Conservation (phyloP, 2,888 invertebrate species). For the Pecten maximus region DNA sequence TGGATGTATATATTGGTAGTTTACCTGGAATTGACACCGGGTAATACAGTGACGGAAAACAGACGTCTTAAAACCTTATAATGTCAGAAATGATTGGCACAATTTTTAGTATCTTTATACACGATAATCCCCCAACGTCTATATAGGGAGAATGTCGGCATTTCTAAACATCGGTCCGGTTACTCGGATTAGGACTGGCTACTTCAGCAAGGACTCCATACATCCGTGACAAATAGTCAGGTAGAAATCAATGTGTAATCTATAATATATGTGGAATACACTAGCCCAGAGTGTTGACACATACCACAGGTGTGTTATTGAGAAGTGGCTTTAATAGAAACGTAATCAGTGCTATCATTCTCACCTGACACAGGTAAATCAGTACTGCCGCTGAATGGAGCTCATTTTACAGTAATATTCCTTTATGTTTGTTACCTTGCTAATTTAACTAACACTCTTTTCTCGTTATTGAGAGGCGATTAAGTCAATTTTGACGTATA, state of each 20-base stretch:
- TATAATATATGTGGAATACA: not conserved
- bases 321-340: not conserved
- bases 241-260: conserved; percentile 20
- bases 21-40: not conserved
- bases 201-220: not conserved
- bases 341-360: not conserved
- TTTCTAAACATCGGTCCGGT: not conserved
- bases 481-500: not conserved
- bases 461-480: not conserved
- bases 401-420: not conserved
- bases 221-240: not conserved
- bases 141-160: not conserved
- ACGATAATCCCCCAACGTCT: not conserved
- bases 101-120: not conserved
- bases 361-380: not conserved
- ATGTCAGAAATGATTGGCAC: not conserved
- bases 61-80: not conserved
- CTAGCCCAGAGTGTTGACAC: not conserved
- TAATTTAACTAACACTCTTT: not conserved
- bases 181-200: not conserved
- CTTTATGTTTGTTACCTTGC: not conserved
- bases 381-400: not conserved
- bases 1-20: not conserved
- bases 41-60: not conserved
- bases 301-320: not conserved